A percentile compares a stretch with the other conserved stretches of the same genome.
These are phyloP conservation scores for Ciconia boyciana DNA, from an alignment of 2,113 vertebrate genomes.

Conservation along the genomic window DNA sequence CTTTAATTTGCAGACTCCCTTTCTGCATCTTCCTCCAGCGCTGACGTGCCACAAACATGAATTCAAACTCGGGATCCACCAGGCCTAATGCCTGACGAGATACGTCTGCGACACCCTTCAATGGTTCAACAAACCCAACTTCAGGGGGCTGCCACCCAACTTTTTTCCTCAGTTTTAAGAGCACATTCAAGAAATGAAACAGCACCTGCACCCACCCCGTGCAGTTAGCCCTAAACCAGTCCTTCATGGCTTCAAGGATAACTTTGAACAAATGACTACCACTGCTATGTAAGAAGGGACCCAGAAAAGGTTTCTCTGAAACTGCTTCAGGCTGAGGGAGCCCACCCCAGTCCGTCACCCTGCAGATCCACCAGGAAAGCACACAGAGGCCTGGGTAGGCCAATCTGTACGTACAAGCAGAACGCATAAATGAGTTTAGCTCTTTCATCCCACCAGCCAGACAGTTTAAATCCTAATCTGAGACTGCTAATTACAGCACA, in stretches of 20 bases:
- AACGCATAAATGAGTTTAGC: background rate
- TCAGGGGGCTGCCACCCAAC: background rate
- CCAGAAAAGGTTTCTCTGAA: rapidly evolving
- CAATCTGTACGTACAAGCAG: background rate
- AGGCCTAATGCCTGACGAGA: rapidly evolving
- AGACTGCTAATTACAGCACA: background rate
- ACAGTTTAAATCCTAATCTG: background rate
- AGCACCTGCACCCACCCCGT: rapidly evolving
- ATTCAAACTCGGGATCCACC: background rate
- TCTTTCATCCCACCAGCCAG: background rate
- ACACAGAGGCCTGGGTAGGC: rapidly evolving
- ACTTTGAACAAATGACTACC: background rate
- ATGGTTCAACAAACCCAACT: background rate
- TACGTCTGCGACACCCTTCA: background rate
- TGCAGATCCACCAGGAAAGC: background rate
- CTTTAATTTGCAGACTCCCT: background rate
- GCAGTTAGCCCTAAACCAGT: background rate
- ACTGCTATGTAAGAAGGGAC: rapidly evolving
- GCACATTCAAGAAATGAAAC: rapidly evolving
- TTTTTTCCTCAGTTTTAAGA: background rate
- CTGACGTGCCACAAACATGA: too few species aligned
- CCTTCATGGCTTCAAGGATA: background rate
- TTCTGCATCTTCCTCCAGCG: background rate
- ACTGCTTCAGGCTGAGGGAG: rapidly evolving
- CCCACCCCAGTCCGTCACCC: background rate